A percentile compares a stretch with the other conserved stretches of the same genome.
phyloP scores from a whole-genome alignment of 2,888 invertebrate genomes.

The Cheilosia vulpina region DNA sequence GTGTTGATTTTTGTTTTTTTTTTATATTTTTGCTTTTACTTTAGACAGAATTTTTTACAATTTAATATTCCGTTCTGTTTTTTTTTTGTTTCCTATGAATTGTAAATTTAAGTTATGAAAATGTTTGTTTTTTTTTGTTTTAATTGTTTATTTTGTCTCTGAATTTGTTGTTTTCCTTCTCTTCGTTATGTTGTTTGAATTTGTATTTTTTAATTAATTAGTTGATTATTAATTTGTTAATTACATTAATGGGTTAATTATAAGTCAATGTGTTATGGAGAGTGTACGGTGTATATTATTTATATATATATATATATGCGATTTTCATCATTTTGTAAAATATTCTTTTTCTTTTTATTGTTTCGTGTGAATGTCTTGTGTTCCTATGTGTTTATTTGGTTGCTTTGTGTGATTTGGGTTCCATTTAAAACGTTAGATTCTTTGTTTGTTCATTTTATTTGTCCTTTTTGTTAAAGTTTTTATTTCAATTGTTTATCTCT shows the following conservation, averaged over 20 bases:
- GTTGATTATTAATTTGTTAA: constrained; percentile 68
- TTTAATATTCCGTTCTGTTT: background rate
- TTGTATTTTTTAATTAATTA: constrained; percentile 38
- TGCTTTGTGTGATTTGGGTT: constrained; percentile 18
- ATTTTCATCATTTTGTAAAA: constrained; percentile 74
- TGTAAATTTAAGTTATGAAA: constrained; percentile 74
- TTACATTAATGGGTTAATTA: constrained; percentile 72
- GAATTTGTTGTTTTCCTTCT: constrained; percentile 50
- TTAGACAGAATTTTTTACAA: constrained; percentile 63
- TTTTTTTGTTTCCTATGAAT: constrained; percentile 60
- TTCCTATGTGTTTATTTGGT: constrained; percentile 50
- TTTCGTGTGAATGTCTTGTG: constrained; percentile 80
- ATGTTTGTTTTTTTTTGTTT: constrained; percentile 65
- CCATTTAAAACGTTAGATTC: constrained; percentile 34
- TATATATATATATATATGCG: constrained; percentile 65
- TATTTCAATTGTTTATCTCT: constrained; percentile 52
- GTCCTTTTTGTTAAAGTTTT: constrained; percentile 49
- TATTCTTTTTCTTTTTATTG: constrained; percentile 78
- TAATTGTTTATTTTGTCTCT: constrained; percentile 54
- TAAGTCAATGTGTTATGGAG: constrained; percentile 62
- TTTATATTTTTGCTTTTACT: constrained; percentile 54
- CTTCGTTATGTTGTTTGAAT: constrained; percentile 34
- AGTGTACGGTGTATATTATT: constrained; percentile 59
- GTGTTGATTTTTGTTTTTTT: constrained; percentile 74
- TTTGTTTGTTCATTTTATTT: constrained; percentile 49